Evolutionary conservation across 1,140 invertebrate genomes (phyloP).

Genomic region (Drosophila melanogaster): DNA sequence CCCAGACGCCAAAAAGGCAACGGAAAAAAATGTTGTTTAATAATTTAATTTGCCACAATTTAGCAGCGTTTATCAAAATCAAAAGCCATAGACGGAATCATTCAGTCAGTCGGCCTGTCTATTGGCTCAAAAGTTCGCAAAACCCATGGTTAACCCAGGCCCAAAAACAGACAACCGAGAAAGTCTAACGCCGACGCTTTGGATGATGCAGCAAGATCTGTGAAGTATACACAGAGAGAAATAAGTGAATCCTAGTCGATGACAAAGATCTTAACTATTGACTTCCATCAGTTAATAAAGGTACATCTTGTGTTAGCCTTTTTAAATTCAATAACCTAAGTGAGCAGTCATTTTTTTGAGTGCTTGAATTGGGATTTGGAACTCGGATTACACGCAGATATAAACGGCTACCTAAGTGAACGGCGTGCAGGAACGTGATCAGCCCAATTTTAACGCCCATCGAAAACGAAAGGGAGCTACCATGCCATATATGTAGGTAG

Average conservation of each 20-base stretch:
- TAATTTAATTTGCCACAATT: constrained; percentile 84
- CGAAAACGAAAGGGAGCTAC: constrained; percentile 59
- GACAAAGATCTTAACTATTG: too few species aligned
- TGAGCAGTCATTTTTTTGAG: not conserved
- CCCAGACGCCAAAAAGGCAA: constrained; percentile 43
- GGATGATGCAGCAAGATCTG: constrained; percentile 61
- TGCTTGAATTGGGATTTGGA: constrained; percentile 27
- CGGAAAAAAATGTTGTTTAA: constrained; percentile 79
- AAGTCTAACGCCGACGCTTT: constrained; percentile 56
- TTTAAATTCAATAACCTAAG: too few species aligned
- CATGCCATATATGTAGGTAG: constrained; percentile 18
- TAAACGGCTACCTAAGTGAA: constrained; percentile 81
- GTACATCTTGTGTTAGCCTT: too few species aligned
- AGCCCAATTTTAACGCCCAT: constrained; percentile 84
- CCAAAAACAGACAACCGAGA: constrained; percentile 34
- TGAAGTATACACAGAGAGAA: constrained; percentile 8
- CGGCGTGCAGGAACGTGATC: constrained; percentile 81
- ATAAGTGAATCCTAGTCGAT: not conserved
- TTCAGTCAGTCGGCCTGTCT: constrained; percentile 41
- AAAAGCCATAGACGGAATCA: constrained; percentile 67
- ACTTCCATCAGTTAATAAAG: too few species aligned
- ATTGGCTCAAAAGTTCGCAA: constrained; percentile 26
- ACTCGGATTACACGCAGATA: constrained; percentile 75
- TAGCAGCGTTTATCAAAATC: constrained; percentile 83
- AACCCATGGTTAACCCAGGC: constrained; percentile 22